Evolutionary conservation across 2,888 invertebrate species (phyloP).

Genomic region (Erpobdella octoculata): DNA sequence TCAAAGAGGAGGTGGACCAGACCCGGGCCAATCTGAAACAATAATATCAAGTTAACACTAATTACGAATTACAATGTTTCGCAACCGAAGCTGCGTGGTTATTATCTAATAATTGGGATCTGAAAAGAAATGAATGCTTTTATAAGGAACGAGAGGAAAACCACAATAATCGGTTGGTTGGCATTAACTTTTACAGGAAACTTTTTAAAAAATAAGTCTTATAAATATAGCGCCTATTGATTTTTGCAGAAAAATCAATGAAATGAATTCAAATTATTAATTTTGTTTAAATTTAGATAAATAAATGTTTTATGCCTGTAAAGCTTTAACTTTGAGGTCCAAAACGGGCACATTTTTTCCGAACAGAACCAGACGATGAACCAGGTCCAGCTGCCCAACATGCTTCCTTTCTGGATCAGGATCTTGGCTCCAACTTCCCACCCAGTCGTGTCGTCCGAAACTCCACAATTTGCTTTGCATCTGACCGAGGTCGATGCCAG

Average conservation of each 20-base stretch:
- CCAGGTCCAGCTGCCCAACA: slow-evolving; percentile 60
- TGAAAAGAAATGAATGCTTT: no score
- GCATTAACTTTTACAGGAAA: no score
- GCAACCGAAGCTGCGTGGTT: no score
- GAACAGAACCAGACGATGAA: slow-evolving; percentile 62
- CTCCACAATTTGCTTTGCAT: slow-evolving; percentile 49
- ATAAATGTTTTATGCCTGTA: slow-evolving; percentile 58
- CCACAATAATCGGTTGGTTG: no score
- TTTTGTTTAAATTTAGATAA: neutral
- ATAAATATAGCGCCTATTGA: neutral
- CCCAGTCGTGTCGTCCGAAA: slow-evolving; percentile 60
- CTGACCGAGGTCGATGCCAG: slow-evolving; percentile 53
- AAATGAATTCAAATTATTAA: neutral
- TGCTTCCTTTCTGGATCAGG: slow-evolving; percentile 56
- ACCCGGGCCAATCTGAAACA: slow-evolving; percentile 56
- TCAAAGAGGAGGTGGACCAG: slow-evolving; percentile 65
- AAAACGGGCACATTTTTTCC: slow-evolving; percentile 57
- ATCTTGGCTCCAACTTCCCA: slow-evolving; percentile 58
- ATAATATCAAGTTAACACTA: no score
- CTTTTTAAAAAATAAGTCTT: no score
- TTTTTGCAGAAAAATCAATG: neutral
- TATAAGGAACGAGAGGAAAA: no score
- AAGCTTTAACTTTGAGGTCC: slow-evolving; percentile 60
- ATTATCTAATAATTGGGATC: no score
- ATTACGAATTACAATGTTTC: no score